Evolutionary conservation across 92 coral and sea anemone species (phyloP), one percentile per base, ranked within the genome.

Genomic region (Porites evermanni): DNA sequence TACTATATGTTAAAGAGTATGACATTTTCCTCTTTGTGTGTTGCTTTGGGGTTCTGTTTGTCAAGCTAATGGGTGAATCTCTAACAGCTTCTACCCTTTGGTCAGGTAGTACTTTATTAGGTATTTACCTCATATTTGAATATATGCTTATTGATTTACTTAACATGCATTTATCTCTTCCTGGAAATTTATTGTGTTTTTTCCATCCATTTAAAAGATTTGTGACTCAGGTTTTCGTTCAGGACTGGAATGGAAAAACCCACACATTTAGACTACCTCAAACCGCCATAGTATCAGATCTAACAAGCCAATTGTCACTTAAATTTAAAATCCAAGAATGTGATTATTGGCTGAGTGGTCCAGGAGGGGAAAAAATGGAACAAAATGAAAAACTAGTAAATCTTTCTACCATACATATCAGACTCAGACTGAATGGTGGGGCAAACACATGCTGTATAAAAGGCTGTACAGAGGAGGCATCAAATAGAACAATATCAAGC

Each of bases 221-320:
- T 13, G 75, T 84, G 81, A 19, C 50, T 17, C 87, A 74, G 12
- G 26, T 44, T 32, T 73, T 72, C 73, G 79, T 83, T 1, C 29
- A 71, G 72, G 79, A 81, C 75, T 83, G 87, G 80, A 16, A 32
- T 72, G 87, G 79, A 82, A 82, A 72, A 72, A 56, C 87, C 2
- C 86, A 71, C 18, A 56, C 26, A 58, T 82, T 82, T 58, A 69
- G 38, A 32, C 86, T 82, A 0, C 23, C 16, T 14, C 70, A 82
- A 72, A 56, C 21, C 70, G 86, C 52, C 44, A 73, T 67, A 10
- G 64, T 74, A 60, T 60, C 70, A 17, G 80, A 61, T 38, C 38
- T 83, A 8, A 51, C 8, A 9, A 83, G 59, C 38, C 71, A 82
- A 60, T 71, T 72, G 13, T 71, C 60, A 10, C 44, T 72, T 12